These are phyloP conservation scores for Tetramorium simillimum DNA, from an alignment of 1,140 invertebrate species.

Conservation along the genomic window DNA sequence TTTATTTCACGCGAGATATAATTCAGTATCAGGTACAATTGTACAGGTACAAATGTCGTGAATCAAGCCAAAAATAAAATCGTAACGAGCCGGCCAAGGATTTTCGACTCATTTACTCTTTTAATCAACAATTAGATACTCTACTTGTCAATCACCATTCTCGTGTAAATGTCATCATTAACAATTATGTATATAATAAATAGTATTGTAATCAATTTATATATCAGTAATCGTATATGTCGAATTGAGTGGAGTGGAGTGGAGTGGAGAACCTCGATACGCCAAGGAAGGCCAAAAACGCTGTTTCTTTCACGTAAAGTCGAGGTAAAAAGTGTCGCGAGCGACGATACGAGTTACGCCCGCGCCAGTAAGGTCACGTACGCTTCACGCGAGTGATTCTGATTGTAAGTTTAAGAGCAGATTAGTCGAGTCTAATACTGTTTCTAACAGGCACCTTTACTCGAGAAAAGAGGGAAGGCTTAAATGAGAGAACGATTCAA, in stretches of 20 bases:
- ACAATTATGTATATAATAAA: neutral
- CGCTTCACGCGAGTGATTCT: neutral
- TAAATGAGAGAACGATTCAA: neutral
- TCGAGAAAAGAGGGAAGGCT: neutral
- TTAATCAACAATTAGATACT: neutral
- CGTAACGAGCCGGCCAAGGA: neutral
- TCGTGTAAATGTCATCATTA: neutral
- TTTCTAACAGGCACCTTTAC: neutral
- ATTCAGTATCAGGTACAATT: too few relatives aligned
- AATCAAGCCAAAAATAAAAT: slow-evolving; percentile 21
- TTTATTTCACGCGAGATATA: neutral
- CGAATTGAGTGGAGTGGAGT: neutral
- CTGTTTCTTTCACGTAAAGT: neutral
- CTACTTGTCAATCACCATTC: neutral
- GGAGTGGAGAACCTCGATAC: neutral
- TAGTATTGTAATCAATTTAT: slow-evolving; percentile 2
- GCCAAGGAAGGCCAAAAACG: neutral
- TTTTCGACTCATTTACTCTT: neutral
- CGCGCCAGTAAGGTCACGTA: neutral
- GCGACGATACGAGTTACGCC: neutral
- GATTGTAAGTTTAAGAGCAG: neutral
- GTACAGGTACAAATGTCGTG: neutral
- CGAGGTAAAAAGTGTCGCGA: neutral
- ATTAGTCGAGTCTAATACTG: neutral
- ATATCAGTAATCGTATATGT: neutral